Base-by-base conservation (phyloP, 2,888 invertebrate species). In the Troglohyphantes excavatus region DNA sequence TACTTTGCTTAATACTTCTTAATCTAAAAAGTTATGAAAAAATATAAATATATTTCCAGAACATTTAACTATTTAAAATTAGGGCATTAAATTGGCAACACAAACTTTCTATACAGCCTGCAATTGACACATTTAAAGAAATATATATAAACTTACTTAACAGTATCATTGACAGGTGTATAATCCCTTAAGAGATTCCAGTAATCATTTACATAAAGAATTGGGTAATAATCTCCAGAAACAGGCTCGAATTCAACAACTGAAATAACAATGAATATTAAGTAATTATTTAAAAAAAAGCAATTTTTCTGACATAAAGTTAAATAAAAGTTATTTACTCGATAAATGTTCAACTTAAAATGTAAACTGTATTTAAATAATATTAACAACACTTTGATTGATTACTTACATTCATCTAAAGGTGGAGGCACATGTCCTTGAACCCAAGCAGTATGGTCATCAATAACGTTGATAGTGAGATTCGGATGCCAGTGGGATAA, bases 401-500 rank as follows among this genome's bases (percentile, higher is more conserved):
- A 70, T n/a, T n/a, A 92, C 93, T 93, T 93, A 95, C 95, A 98
- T 93, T 98, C 97, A 94, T 98, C 97, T 33, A 99, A 94, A 2
- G 99, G 98, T 61, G 97, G 96, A 1, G 99, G 98, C 0, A 99
- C 96, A 92, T 96, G 95, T 9, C 98, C 99, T 92, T 96, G 96
- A 33, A 96, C 95, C 99, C 99, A 99, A 91, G 96, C 96, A 0
- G 98, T 98, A 94, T 98, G 98, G 94, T 99, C 99, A 76, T 97
- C 97, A 1, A 99, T 96, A 75, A 99, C 93, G 94, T 98, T 99
- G 78, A 99, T 94, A 0, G 99, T 99, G 92, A 99, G 94, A 94
- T 99, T 99, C 3, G 99, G 98, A 95, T 99, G 99, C 99, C 99
- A 99, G 94, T 99, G 99, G 1, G 99, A 98, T 0, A 99, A 95